These are phyloP conservation scores for Adelges cooleyi DNA, from an alignment of 1,140 invertebrate genomes.

Conservation along the genomic window DNA sequence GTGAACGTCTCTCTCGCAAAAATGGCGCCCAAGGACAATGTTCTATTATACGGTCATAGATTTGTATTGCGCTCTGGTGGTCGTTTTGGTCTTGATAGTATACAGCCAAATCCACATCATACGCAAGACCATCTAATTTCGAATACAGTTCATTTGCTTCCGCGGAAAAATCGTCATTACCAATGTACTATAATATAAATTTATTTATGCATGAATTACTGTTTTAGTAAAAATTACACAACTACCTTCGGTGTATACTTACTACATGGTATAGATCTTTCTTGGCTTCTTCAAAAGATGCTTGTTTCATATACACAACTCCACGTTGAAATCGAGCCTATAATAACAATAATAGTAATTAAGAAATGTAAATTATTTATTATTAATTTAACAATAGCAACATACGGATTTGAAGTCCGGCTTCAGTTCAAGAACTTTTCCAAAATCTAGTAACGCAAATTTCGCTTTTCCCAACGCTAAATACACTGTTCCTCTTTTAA, in stretches of 20 bases:
- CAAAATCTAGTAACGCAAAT: slow-evolving; percentile 86
- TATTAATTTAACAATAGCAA: neutral
- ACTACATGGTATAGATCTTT: slow-evolving; percentile 75
- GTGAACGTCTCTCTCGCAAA: slow-evolving; percentile 72
- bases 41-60: slow-evolving; percentile 66
- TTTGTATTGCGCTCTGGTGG: slow-evolving; percentile 54
- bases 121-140: slow-evolving; percentile 47
- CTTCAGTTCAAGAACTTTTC: slow-evolving; percentile 82
- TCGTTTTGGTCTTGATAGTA: slow-evolving; percentile 54
- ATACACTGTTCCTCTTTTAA: slow-evolving; percentile 90
- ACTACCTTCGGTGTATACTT: slow-evolving; percentile 48
- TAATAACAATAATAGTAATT: slow-evolving; percentile 33
- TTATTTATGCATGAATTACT: too few species aligned
- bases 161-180: slow-evolving; percentile 55
- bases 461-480: slow-evolving; percentile 92
- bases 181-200: slow-evolving; percentile 47
- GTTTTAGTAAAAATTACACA: neutral
- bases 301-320: slow-evolving; percentile 79
- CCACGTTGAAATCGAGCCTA: slow-evolving; percentile 75
- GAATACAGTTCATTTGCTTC: slow-evolving; percentile 57
- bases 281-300: slow-evolving; percentile 66
- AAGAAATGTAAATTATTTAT: neutral
- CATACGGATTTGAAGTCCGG: slow-evolving; percentile 76
- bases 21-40: slow-evolving; percentile 75
- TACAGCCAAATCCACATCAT: slow-evolving; percentile 55